Conservation (phyloP, 1,140 invertebrate genomes). For the Cardiocondyla obscurior region DNA sequence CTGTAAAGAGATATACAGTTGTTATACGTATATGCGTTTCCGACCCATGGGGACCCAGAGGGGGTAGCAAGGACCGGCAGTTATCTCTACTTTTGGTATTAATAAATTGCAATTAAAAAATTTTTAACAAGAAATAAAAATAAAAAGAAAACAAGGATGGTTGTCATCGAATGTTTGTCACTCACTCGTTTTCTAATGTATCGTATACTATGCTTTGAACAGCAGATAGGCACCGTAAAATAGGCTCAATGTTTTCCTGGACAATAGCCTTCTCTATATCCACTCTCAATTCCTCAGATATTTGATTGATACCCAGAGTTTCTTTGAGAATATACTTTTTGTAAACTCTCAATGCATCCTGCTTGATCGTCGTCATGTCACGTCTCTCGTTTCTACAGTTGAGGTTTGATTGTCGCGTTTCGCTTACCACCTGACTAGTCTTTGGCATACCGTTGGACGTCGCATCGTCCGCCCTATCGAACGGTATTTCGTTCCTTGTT, state of each 20-base stretch:
- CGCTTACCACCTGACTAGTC: slow-evolving; percentile 72
- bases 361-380: slow-evolving; percentile 70
- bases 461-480: slow-evolving; percentile 55
- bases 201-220: slow-evolving; percentile 78
- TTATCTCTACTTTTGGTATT: no score
- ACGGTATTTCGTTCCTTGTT: background rate
- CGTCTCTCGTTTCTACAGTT: slow-evolving; percentile 50
- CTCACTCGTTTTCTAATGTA: slow-evolving; percentile 79
- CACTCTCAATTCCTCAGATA: slow-evolving; percentile 79
- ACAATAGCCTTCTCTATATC: slow-evolving; percentile 82
- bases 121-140: no score
- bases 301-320: slow-evolving; percentile 77
- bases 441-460: slow-evolving; percentile 77
- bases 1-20: slow-evolving; percentile 76
- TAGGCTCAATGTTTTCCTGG: slow-evolving; percentile 73
- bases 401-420: slow-evolving; percentile 64
- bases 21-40: no score
- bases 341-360: slow-evolving; percentile 84
- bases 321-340: slow-evolving; percentile 84
- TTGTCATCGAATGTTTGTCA: slow-evolving; percentile 27
- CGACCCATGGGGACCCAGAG: no score
- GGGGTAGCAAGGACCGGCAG: no score
- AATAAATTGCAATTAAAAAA: no score
- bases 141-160: no score
- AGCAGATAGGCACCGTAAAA: slow-evolving; percentile 75